Base-by-base conservation (phyloP, 2,113 vertebrate genomes). In the Eclectus roratus region DNA sequence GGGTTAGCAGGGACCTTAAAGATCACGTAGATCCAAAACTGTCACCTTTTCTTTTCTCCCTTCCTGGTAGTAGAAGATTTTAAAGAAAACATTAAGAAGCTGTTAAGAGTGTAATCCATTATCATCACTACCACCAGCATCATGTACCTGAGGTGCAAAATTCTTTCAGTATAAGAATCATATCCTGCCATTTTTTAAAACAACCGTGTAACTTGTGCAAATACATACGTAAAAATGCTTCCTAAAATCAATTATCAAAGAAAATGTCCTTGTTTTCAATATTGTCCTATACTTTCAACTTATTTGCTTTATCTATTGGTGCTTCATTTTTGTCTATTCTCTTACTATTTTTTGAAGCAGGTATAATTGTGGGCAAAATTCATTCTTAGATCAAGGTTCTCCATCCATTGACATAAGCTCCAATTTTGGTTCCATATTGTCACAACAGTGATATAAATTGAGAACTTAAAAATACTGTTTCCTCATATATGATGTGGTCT, bases 131-230 rank as follows among this genome's bases (percentile, higher is more conserved):
- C 33, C 56, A 58, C 33, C 33, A 24, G 14, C n/a, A 58, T 58
- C 14, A 24, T 24, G 33, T 58, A 58, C 1, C 12, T 56, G 3
- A 0, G 10, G 7, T 28, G 52, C 4, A 58, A 74, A 87, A 71
- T 56, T 55, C 6, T 68, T 72, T 79, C 31, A 31, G 5, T 39
- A 33, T 56, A 81, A 44, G 19, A 82, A 63, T 28, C 2, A 0
- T 15, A 56, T 29, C 15, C 11, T 52, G 13, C 3, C 0, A 2
- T 23, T 61, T 74, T 53, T 44, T 60, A 6, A 44, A 86, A 46
- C 8, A 53, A 5, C 0, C 8, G 16, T 20, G 7, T 43, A 35
- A 25, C 10, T 72, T 0, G 0, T 65, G 11, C 4, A 74, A 91
- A 85, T 24, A 14, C 3, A 9, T 11, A 39, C 1, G 2, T 5